Base-by-base conservation (phyloP, 64 coral and sea anemone genomes). In the Catalaphyllia jardinei region DNA sequence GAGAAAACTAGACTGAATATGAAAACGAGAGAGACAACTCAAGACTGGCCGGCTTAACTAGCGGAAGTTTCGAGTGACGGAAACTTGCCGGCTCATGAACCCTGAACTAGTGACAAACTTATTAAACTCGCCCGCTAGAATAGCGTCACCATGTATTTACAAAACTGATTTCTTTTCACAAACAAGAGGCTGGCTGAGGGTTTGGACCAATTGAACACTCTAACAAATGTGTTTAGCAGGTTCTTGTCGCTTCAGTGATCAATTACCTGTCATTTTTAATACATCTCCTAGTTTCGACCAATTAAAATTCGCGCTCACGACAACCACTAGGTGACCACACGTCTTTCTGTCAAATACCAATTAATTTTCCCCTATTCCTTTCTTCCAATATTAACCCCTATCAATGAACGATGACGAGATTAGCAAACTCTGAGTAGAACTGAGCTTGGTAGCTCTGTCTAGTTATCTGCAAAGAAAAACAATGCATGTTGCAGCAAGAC, bases 391-490 rank as follows among this genome's bases (percentile, higher is more conserved):
- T 29, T 67, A 25, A 29, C 18, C 22, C 38, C 63, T 85, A 7
- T 25, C 1, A 69, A 71, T 24, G 62, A 85, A 60, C 39, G 65
- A 71, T 85, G 81, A 71, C 61, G 22, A 85, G 64, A 85, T 85
- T 7, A 50, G 20, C 31, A 33, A 69, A 71, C n/a, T 22, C 24
- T 85, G 31, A 69, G 22, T 69, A 24, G 17, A 59, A 28, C 25
- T 7, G 52, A 61, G 25, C 27, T n/a, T 65, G 17, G 62, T 65
- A 69, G 65, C 65, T 69, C 65, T 69, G 20, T 27, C 22, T 6
- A 24, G 22, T 67, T 67, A 31, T 67, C 1, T 20, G 31, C 8
- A 30, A 7, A 17, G 30, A 16, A 65, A 71, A 71, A 85, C 62
- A 69, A 85, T 85, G 81, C 50, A 38, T 39, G 20, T 20, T 71